Percentiles rank a stretch among this genome's conserved stretches.
Evolutionary conservation across 2,888 invertebrate genomes (phyloP).

Genomic region (Polyommatus iphigenia): DNA sequence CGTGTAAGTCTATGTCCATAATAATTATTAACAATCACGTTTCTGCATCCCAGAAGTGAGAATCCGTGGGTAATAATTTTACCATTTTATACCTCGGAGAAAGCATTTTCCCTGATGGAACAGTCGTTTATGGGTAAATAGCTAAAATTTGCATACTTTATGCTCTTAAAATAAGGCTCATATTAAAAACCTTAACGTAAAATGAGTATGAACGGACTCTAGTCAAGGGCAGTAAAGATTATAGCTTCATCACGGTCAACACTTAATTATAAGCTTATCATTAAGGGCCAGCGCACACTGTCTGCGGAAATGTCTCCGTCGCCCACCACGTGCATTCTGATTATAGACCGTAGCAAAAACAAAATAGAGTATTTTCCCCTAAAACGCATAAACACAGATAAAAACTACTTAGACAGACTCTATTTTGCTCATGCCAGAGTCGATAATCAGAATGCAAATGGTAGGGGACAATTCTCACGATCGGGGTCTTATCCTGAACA

Average conservation of each 20-base stretch:
- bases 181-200: neutral
- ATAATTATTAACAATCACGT: neutral
- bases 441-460: neutral
- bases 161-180: neutral
- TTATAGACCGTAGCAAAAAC: neutral
- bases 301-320: neutral
- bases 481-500: constrained; percentile 1
- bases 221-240: neutral
- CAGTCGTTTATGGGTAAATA: neutral
- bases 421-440: neutral
- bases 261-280: neutral
- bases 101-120: neutral
- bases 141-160: neutral
- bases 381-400: too few relatives aligned
- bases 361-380: neutral
- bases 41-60: neutral
- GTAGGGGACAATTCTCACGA: neutral
- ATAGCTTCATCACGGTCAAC: constrained; percentile 4
- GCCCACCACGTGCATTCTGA: neutral
- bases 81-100: neutral
- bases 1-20: neutral
- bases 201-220: neutral
- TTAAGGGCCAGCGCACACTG: neutral
- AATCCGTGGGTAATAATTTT: neutral
- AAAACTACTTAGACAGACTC: neutral